Evolutionary conservation across 2,888 invertebrate genomes (phyloP).

Genomic region (Temnothorax unifasciatus): DNA sequence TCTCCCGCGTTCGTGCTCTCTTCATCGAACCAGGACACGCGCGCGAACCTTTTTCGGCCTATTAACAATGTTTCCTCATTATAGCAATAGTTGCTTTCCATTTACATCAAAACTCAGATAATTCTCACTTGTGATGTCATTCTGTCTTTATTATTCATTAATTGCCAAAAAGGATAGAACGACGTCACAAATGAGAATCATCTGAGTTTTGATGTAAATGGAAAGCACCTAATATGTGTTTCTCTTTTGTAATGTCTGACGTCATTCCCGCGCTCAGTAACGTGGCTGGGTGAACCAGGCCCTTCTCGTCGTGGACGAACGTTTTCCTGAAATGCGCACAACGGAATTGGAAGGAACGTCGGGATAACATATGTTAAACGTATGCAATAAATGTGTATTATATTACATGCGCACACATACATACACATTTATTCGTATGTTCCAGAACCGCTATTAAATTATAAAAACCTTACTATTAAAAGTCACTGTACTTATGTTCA

Average conservation of each 20-base stretch:
- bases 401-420: background rate
- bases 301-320: background rate
- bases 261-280: background rate
- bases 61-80: background rate
- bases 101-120: too few species aligned
- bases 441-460: background rate
- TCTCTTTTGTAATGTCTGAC: slow-evolving; percentile 3
- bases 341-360: background rate
- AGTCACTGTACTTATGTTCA: background rate
- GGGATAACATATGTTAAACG: background rate
- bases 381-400: background rate
- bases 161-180: too few species aligned
- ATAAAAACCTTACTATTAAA: background rate
- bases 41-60: background rate
- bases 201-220: too few species aligned
- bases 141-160: too few species aligned
- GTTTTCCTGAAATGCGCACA: background rate
- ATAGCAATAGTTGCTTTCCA: too few species aligned
- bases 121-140: too few species aligned
- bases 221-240: too few species aligned
- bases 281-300: background rate
- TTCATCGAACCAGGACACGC: background rate
- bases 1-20: slow-evolving; percentile 12
- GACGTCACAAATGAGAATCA: too few species aligned
- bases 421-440: background rate